Base-by-base conservation (phyloP, 2,797 vertebrate species). In the Nothura maculosa region DNA sequence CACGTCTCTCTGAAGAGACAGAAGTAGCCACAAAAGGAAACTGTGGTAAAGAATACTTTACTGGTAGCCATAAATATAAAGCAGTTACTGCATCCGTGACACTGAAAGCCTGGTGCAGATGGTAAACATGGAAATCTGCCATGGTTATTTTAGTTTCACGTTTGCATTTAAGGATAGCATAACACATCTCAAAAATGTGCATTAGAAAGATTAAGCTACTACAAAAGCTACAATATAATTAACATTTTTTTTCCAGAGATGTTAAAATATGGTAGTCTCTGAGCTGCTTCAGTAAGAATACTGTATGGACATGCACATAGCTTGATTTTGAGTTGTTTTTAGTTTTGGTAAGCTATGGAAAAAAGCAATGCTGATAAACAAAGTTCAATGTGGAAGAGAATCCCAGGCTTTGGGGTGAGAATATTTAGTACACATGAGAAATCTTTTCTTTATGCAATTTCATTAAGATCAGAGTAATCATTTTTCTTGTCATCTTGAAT, bases 401-500 rank as follows among this genome's bases (percentile, higher is more conserved):
- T 47, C 80, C 27, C 45, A 85, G 86, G 34, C 32, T 81, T 88
- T 88, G 12, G 25, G 12, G 11, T 76, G 40, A 28, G n/a, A 69
- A 45, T 47, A 72, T 58, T 83, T 36, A 73, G 75, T 36, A 32
- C 4, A 64, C 48, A 54, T 38, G 17, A 67, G 12, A 85, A 81
- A 45, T 67, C 17, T 83, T 76, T 69, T 57, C 60, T 38, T 83
- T 66, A 6, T 40, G 8, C 48, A 77, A 42, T n/a, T 81, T 78
- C 14, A 52, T 1, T 60, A 87, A 87, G 87, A 82, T 42, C 50
- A 8, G 28, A 61, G 5, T 38, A 85, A 85, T 25, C 1, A 11
- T 54, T 91, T 85, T 78, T 81, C 34, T 81, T 93, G 55, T 84
- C 13, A 13, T 89, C 40, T 87, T 32, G 24, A 72, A 81, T 79